Conservation (phyloP, 2,113 vertebrate species). For the Nansenia antarctica region DNA sequence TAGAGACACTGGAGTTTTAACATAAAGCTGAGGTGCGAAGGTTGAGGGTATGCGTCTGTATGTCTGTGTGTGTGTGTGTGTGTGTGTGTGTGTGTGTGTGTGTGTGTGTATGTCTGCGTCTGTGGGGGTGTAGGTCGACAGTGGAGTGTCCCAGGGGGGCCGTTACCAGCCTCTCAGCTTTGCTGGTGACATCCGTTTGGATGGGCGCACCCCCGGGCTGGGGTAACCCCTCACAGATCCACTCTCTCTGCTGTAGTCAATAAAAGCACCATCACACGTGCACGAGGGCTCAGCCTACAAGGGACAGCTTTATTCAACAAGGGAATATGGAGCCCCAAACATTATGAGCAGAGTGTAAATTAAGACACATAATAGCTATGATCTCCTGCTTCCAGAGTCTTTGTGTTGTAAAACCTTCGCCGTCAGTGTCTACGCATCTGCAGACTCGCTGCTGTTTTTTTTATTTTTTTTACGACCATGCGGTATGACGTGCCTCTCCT, state of each 20-base stretch:
- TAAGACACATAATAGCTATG: conserved; percentile 41
- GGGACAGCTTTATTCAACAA: conserved; percentile 39
- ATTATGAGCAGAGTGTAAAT: conserved; percentile 38
- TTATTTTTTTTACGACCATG: neutral
- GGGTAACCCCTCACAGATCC: conserved; percentile 10
- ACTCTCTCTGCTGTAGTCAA: conserved; percentile 24
- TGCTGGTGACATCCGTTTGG: conserved; percentile 45
- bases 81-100: conserved; percentile 22
- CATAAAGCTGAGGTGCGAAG: conserved; percentile 16
- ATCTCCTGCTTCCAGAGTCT: conserved; percentile 9
- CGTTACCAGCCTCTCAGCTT: conserved; percentile 39
- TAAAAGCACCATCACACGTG: conserved; percentile 26
- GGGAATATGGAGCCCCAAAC: conserved; percentile 24
- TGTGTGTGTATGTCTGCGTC: conserved; percentile 24
- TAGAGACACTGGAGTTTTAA: conserved; percentile 36
- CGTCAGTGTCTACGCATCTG: neutral
- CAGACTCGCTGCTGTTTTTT: conserved; percentile 5
- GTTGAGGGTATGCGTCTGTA: conserved; percentile 9
- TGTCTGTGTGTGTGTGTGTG: conserved; percentile 17
- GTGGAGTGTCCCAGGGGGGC: conserved; percentile 39
- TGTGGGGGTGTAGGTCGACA: neutral
- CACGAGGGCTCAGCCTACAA: conserved; percentile 31
- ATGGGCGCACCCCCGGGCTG: conserved; percentile 24
- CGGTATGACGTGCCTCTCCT: neutral
- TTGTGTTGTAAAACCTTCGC: neutral